Base-by-base conservation (phyloP, 2,888 invertebrate genomes). In the Eupithecia subfuscata region DNA sequence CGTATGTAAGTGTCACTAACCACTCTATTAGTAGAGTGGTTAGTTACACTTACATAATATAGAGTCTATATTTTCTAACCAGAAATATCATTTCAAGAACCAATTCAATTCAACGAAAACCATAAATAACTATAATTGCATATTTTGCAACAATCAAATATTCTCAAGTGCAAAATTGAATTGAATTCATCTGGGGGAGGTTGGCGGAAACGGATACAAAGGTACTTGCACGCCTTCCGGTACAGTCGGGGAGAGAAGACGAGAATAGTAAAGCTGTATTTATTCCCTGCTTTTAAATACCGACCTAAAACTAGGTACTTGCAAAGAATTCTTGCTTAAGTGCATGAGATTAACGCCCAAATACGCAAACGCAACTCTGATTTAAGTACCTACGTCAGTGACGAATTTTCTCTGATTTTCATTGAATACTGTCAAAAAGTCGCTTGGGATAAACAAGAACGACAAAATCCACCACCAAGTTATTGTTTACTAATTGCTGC, bases 121-220 rank as follows among this genome's bases (percentile, higher is more conserved):
- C 48, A 74, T 78, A 75, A 78, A 75, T 67, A 43, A 69, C 34
- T 30, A n/a, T 68, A 70, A 69, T 71, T 70, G 65, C 70, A 56
- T 69, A 75, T 76, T 80, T 78, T 45, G 79, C 77, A 73, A 81
- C 76, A 76, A 72, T 76, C 69, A 73, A 73, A 73, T 64, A 75
- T 74, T 74, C 65, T 78, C 43, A 68, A 84, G 82, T 82, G 82
- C 82, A 79, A 81, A 83, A 84, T 85, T 78, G 80, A 81, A 83
- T 83, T 81, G 79, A 82, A 90, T 91, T 92, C 88, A 87, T 89
- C 89, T 88, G 79, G 82, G 74, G 83, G 83, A 84, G 85, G 83
- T 87, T 90, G 88, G 85, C 93, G 94, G 94, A 94, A 93, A 93
- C 84, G 87, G 86, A 84, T 87, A 92, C 92, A 93, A 92, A 90